phyloP scores from a whole-genome alignment of 2,888 invertebrate species.

The Leucoptera coffeella region DNA sequence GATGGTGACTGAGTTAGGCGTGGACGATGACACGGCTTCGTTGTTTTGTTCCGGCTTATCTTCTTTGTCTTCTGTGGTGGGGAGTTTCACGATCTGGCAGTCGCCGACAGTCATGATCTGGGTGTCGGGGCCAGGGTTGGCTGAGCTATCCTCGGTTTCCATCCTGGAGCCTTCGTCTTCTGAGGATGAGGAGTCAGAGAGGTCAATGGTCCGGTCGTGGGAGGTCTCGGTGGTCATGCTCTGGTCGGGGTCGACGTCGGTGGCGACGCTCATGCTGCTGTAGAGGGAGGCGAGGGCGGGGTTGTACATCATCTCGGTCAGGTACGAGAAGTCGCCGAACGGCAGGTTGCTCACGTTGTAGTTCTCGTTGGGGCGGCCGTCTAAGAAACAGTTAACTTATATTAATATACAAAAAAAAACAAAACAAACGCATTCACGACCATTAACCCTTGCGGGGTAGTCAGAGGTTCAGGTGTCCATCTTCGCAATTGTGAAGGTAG shows the following conservation, averaged over 20 bases:
- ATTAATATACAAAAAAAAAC: too few relatives aligned
- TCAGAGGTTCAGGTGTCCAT: too few relatives aligned
- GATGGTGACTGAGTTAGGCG: slow-evolving; percentile 34
- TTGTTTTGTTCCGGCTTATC: slow-evolving; percentile 13
- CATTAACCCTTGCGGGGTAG: too few relatives aligned
- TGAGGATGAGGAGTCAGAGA: slow-evolving; percentile 30
- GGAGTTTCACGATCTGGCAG: slow-evolving; percentile 44
- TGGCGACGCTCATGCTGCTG: slow-evolving; percentile 11
- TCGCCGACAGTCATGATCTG: slow-evolving; percentile 47
- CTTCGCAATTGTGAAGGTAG: too few relatives aligned
- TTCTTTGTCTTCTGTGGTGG: slow-evolving; percentile 24
- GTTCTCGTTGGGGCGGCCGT: slow-evolving; percentile 45
- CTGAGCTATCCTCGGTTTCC: slow-evolving; percentile 27
- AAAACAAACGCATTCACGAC: too few relatives aligned
- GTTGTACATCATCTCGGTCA: slow-evolving; percentile 48
- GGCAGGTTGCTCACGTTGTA: slow-evolving; percentile 49
- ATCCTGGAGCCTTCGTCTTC: slow-evolving; percentile 25
- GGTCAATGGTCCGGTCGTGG: slow-evolving; percentile 33
- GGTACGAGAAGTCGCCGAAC: slow-evolving; percentile 48
- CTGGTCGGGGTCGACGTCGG: slow-evolving; percentile 18
- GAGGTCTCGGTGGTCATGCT: slow-evolving; percentile 15
- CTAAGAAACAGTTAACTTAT: slow-evolving; percentile 11
- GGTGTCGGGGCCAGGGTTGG: slow-evolving; percentile 26
- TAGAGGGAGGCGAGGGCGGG: slow-evolving; percentile 22
- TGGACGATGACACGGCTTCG: slow-evolving; percentile 14